Evolutionary conservation across 2,113 vertebrate genomes (phyloP), one percentile per base, ranked within the genome.

Genomic region (Salvelinus namaycush): DNA sequence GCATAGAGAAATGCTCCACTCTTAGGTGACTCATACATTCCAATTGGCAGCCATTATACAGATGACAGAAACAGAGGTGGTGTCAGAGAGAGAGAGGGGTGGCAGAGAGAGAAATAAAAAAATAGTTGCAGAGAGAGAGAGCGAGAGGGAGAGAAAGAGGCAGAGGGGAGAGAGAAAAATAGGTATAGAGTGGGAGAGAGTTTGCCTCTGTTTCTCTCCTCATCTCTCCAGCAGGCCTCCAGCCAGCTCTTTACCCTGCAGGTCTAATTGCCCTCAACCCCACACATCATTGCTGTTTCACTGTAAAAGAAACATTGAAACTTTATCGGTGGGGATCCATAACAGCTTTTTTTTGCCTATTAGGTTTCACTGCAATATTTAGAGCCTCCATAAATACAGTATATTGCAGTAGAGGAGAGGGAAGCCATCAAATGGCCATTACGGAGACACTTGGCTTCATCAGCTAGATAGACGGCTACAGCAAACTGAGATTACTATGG

Each of bases 331-430:
- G 74, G 87, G 90, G 88, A 91, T 89, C 87, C 83, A 91, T 91
- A 89, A 89, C 84, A 80, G 66, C 87, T 90, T 90, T 88, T 82
- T 88, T 83, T 75, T 82, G 87, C 84, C 82, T 88, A 85, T 90
- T 87, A 88, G 86, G 51, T 60, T 81, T 91, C 90, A 91, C 86
- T 83, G 88, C 84, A 57, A 66, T 85, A 87, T 91, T 91, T 91
- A 91, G 87, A 89, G 82, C 80, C 85, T 82, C 88, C 85, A 82
- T 91, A 90, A 91, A 91, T 89, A 90, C 80, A 83, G 76, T 81
- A 39, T 68, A 39, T 8, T 34, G 12, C 16, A 16, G 12, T 4
- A 54, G 51, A 54, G 51, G 14, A 54, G 51, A 18, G 16, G 51
- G 14, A 18, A 54, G 51, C 51, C 12, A 54, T 54, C 51, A 54